These are phyloP conservation scores for Harpalus rubripes DNA, from an alignment of 2,888 invertebrate genomes.

Conservation along the genomic window DNA sequence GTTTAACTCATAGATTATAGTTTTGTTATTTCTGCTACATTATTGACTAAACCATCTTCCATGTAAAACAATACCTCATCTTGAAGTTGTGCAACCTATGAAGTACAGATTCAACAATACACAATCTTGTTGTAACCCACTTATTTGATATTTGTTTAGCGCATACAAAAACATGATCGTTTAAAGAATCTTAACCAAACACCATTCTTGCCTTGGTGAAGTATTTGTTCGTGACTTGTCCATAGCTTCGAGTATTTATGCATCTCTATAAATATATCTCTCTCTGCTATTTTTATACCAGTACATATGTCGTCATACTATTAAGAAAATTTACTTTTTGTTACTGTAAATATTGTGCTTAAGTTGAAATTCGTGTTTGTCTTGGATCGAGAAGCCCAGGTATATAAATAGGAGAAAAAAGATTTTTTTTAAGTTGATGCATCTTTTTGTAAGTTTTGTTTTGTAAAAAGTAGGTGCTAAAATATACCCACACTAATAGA, in stretches of 20 bases:
- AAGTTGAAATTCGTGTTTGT: conserved; percentile 38
- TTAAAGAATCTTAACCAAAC: neutral
- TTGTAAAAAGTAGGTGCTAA: neutral
- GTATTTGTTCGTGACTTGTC: conserved; percentile 36
- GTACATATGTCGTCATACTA: conserved; percentile 38
- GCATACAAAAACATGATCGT: conserved; percentile 3
- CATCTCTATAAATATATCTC: conserved; percentile 49
- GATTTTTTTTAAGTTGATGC: neutral
- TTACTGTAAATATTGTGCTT: conserved; percentile 25
- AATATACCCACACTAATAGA: neutral
- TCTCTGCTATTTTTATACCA: conserved; percentile 26
- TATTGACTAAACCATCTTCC: neutral
- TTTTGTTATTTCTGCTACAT: neutral
- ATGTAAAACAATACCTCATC: neutral
- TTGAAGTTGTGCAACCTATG: neutral
- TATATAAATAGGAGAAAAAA: conserved; percentile 17
- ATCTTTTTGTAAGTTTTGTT: neutral
- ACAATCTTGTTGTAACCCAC: neutral
- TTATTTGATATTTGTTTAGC: conserved; percentile 21
- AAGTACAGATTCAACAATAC: neutral
- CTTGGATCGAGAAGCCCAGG: conserved; percentile 4
- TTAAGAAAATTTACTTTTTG: conserved; percentile 48
- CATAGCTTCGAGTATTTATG: conserved; percentile 53
- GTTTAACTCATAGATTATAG: too few species aligned
- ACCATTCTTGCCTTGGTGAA: conserved; percentile 12